These are phyloP conservation scores for Ifrita kowaldi DNA, from an alignment of 2,113 vertebrate genomes.

Conservation along the genomic window DNA sequence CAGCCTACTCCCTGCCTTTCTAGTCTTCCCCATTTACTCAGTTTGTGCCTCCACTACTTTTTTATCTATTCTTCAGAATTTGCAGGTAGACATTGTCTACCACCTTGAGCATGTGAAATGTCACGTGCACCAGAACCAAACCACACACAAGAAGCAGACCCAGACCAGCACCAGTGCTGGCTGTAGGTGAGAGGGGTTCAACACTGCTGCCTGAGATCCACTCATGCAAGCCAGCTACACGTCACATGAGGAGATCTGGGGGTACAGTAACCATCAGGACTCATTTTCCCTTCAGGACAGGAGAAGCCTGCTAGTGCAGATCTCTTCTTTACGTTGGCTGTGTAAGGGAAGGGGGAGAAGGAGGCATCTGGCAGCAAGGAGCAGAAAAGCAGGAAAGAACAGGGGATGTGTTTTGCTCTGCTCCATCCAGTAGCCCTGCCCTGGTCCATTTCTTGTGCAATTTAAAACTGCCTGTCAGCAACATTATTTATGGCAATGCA, in stretches of 20 bases:
- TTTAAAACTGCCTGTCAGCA: conserved; percentile 51
- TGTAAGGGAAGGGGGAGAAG: background rate
- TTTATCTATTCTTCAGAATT: background rate
- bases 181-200: background rate
- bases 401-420: background rate
- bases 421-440: background rate
- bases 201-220: background rate
- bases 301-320: background rate
- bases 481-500: conserved; percentile 21
- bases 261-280: background rate
- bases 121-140: background rate
- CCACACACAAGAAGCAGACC: background rate
- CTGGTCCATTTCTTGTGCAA: conserved; percentile 38
- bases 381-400: background rate
- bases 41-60: background rate
- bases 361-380: background rate
- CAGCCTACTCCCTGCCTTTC: background rate
- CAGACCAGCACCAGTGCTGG: background rate
- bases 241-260: background rate
- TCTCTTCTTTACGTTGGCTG: background rate
- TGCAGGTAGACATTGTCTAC: background rate
- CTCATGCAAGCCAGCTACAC: fast-evolving
- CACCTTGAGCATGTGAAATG: background rate
- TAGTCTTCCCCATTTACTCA: background rate
- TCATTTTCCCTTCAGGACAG: background rate